Base-by-base conservation (phyloP, 2,113 vertebrate species). In the Semnornis frantzii region DNA sequence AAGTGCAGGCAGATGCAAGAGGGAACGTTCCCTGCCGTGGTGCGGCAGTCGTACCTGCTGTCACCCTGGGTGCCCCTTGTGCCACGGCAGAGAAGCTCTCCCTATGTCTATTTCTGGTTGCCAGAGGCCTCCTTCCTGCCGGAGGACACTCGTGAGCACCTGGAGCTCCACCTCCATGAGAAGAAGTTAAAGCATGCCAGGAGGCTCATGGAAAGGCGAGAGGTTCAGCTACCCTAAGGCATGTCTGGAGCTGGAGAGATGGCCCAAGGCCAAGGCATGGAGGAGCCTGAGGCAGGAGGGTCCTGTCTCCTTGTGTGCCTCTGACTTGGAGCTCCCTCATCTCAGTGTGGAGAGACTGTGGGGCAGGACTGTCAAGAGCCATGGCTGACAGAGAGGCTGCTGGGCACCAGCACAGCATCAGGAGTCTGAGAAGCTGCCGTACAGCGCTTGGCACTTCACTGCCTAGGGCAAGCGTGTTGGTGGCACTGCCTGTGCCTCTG, bases 401-500 rank as follows among this genome's bases (percentile, higher is more conserved):
- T 57, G 28, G 27, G 55, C 55, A 30, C 17, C 30, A n/a, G 57
- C 16, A 59, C 30, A 59, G 57, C 30, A n/a, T 17, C 31, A n/a
- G 57, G 57, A 59, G 6, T 7, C 57, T 31, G 57, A 58, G 54
- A 10, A 27, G 27, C 20, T 23, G 21, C 20, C 50, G 11, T 23
- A 52, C 50, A 52, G 20, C 50, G 10, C 50, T 52, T 52, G 50
- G 50, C 50, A 52, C 10, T 97, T 97, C 84, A 50, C 46, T 34
- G 46, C 96, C 91, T 60, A 85, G 39, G 89, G 14, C 42, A 42
- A 24, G 63, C 96, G 94, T 96, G 81, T 91, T 97, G 60, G 96
- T 91, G 15, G 93, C 95, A 12, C 90, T 65, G 74, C 93, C 30
- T 97, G 97, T 79, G 95, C 95, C 64, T 96, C 96, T 24, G 96